These are phyloP conservation scores for Malurus elegans DNA, from an alignment of 2,113 vertebrate species.

Conservation along the genomic window DNA sequence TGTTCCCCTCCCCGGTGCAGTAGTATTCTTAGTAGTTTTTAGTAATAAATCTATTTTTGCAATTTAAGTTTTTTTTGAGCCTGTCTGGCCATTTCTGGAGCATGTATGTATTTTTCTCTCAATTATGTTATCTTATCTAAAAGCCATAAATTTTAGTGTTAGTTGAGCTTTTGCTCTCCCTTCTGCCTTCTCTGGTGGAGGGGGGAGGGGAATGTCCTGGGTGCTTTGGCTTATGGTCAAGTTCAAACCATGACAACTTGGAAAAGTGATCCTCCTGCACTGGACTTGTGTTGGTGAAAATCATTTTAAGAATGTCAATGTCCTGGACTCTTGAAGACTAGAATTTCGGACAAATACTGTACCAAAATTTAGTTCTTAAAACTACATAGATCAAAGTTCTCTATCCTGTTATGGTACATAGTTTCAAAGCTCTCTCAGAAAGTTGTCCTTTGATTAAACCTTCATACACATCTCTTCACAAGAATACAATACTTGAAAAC, in stretches of 20 bases:
- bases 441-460: background rate
- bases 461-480: background rate
- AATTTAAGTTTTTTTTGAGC: too few relatives aligned
- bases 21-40: too few relatives aligned
- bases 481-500: conserved; percentile 2
- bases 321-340: background rate
- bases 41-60: too few relatives aligned
- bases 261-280: background rate
- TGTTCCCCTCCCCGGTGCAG: too few relatives aligned
- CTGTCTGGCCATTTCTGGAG: too few relatives aligned
- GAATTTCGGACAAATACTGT: background rate
- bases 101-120: too few relatives aligned
- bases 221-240: too few relatives aligned
- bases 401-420: background rate
- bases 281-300: background rate
- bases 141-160: too few relatives aligned
- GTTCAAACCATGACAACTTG: background rate
- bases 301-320: fast-evolving
- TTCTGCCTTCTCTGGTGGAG: too few relatives aligned
- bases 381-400: background rate
- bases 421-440: background rate
- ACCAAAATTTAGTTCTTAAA: background rate
- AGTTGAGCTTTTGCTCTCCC: too few relatives aligned
- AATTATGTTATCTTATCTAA: too few relatives aligned
- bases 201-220: too few relatives aligned